Evolutionary conservation across 2,797 vertebrate genomes (phyloP).

Genomic region (Morus bassanus): DNA sequence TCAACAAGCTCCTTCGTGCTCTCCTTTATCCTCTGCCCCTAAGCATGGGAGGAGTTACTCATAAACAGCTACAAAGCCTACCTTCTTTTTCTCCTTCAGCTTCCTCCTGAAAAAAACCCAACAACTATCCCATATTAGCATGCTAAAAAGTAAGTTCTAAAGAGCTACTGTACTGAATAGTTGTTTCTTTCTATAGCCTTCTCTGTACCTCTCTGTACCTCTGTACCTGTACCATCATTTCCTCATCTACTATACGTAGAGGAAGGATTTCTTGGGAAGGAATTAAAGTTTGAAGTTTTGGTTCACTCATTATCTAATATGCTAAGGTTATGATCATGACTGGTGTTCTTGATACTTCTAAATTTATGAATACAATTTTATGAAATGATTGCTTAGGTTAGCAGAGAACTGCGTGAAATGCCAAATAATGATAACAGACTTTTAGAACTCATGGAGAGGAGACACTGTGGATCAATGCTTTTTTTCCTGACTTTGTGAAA

Average conservation of each 20-base stretch:
- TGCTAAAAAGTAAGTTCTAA: background rate
- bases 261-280: background rate
- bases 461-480: background rate
- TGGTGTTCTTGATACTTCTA: background rate
- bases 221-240: background rate
- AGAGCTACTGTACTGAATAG: background rate
- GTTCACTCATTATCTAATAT: background rate
- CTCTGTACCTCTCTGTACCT: background rate
- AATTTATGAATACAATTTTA: background rate
- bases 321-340: background rate
- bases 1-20: constrained; percentile 38
- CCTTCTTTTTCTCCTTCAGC: background rate
- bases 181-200: background rate
- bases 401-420: background rate
- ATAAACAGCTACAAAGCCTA: background rate
- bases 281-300: background rate
- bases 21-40: constrained; percentile 13
- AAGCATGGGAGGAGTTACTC: constrained; percentile 42
- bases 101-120: background rate
- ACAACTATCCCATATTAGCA: background rate
- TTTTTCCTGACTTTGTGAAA: background rate
- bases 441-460: background rate
- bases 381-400: background rate
- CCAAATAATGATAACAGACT: background rate
- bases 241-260: background rate